Evolutionary conservation across 2,888 invertebrate genomes (phyloP).

Genomic region (Melieria picta): DNA sequence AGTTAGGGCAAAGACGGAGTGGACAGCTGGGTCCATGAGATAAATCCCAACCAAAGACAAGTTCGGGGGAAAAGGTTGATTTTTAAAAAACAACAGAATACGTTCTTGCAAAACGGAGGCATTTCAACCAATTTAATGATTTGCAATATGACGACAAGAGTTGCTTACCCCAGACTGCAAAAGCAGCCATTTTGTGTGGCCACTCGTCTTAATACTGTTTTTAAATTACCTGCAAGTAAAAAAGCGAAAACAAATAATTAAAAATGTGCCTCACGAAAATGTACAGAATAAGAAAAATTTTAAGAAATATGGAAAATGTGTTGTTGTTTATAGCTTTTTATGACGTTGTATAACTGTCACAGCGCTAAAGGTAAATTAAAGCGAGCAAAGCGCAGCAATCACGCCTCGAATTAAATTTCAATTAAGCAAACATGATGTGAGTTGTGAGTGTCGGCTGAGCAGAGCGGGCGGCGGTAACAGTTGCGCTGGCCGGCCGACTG

Average conservation of each 20-base stretch:
- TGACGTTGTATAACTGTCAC: constrained; percentile 16
- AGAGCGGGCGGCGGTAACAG: background rate
- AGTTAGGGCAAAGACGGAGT: too few relatives aligned
- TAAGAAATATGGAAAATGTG: background rate
- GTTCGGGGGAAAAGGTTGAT: too few relatives aligned
- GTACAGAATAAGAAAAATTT: background rate
- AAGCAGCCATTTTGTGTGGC: too few relatives aligned
- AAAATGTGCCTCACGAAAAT: background rate
- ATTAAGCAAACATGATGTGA: constrained; percentile 19
- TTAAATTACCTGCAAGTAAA: constrained; percentile 22
- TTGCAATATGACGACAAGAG: too few relatives aligned
- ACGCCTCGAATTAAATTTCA: constrained; percentile 25
- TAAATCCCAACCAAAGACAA: too few relatives aligned
- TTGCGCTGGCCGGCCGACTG: constrained; percentile 6
- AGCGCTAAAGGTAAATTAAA: background rate
- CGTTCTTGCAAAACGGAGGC: too few relatives aligned
- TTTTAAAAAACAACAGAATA: too few relatives aligned
- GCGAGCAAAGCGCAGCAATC: background rate
- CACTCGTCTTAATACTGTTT: too few relatives aligned
- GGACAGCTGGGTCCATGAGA: too few relatives aligned
- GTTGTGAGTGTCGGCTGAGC: background rate
- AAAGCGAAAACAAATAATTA: constrained; percentile 1
- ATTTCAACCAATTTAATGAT: too few relatives aligned
- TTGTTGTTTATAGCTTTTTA: constrained; percentile 1
- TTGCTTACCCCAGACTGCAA: too few relatives aligned